Base-by-base conservation (phyloP, 2,888 invertebrate species). In the Pandemis corylana region DNA sequence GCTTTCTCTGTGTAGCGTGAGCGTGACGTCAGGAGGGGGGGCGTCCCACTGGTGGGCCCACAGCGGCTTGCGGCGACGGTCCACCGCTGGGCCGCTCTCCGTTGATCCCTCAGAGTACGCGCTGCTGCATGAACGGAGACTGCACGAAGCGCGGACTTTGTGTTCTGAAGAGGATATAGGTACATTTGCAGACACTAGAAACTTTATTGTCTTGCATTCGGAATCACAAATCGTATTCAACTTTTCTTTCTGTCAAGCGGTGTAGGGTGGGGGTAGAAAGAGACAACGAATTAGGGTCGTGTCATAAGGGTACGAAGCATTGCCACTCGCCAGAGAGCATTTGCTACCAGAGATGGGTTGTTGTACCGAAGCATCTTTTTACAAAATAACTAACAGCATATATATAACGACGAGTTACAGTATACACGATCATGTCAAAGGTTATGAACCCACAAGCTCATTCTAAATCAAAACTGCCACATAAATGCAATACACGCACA, bases 1-100 rank as follows among this genome's bases (percentile, higher is more conserved):
- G 78, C 94, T 93, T 77, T 94, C 93, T 64, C 93, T 84, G 28
- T 91, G 91, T 7, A 92, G 78, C 0, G 92, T 93, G 10, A 93
- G 85, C 0, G 94, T 94, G 76, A 93, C 93, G 78, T 94, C 94
- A 12, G 93, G 93, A 0, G 93, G 93, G 0, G 91, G 92, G 0
- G 88, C 86, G 44, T 91, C 92, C 90, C 91, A 92, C 12, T 85
- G 82, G 69, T 91, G 77, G 0, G 82, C 80, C 7, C 80, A 81
- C 0, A 87, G 80, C 2, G 86, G 88, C 65, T 90, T 90, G 53
- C 90, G 83, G 28, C 91, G 84, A 10, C 91, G 82, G 73, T 91
- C 88, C 5, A 87, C 81, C 3, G 87, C 79, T 0, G 89, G 89
- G 49, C 77, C 89, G 20, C 83, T 84, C 5, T 92, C 93, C 0